Conservation (phyloP, 2,888 invertebrate species). For the Ophion costatus region DNA sequence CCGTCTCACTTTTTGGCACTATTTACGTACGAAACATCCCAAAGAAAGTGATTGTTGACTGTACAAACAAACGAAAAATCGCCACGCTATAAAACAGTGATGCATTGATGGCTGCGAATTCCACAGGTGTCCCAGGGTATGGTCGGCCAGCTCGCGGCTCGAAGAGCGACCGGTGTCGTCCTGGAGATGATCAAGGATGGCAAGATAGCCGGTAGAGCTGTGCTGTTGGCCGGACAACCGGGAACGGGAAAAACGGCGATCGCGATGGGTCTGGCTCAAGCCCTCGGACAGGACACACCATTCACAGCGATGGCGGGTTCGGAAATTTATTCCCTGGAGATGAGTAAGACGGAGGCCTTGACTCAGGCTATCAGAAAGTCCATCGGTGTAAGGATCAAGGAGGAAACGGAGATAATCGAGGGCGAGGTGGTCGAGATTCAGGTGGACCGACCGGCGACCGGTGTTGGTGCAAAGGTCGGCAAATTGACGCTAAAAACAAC, state of each 20-base stretch:
- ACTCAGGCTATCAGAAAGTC: conserved; percentile 98
- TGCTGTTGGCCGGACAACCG: conserved; percentile 97
- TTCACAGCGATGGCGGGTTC: conserved; percentile 99
- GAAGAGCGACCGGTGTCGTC: conserved; percentile 97
- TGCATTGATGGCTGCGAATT: conserved; percentile 1
- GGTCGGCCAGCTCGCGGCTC: conserved; percentile 97
- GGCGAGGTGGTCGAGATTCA: conserved; percentile 99
- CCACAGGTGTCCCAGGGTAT: conserved; percentile 94
- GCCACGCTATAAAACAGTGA: not conserved
- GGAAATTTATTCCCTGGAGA: conserved; percentile 98
- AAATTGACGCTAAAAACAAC: conserved; percentile 99
- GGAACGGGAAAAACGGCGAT: conserved; percentile 99
- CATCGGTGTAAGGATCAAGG: conserved; percentile 98
- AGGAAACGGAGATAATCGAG: conserved; percentile 99
- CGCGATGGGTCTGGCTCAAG: conserved; percentile 98
- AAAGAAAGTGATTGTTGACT: not conserved
- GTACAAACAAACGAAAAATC: not conserved
- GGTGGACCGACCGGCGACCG: conserved; percentile 97
- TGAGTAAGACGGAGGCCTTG: conserved; percentile 99
- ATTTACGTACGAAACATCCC: not conserved
- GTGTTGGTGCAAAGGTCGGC: conserved; percentile 94
- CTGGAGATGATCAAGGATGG: conserved; percentile 99
- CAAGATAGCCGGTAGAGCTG: conserved; percentile 97
- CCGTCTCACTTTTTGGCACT: not conserved
- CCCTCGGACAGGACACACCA: conserved; percentile 97